A percentile compares a stretch with the other conserved stretches of the same genome.
Evolutionary conservation across 2,888 invertebrate genomes (phyloP).

Genomic region (Lepidochrysops patricia): DNA sequence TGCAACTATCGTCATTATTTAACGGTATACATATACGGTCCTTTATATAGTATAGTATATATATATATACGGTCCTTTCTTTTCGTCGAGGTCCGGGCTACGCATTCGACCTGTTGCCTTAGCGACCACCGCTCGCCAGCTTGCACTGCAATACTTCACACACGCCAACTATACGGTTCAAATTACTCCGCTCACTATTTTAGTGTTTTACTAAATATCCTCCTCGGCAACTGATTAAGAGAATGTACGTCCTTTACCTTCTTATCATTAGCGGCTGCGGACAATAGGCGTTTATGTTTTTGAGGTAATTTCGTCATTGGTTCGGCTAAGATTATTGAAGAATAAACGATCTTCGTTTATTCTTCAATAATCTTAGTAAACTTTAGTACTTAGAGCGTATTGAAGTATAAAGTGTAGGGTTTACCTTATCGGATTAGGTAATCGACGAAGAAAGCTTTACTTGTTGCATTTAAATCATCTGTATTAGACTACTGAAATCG

Average conservation of each 20-base stretch:
- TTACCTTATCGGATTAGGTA: too few species aligned
- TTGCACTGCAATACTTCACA: constrained; percentile 25
- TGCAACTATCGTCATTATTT: constrained; percentile 71
- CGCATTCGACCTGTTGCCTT: constrained; percentile 62
- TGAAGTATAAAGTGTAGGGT: too few species aligned
- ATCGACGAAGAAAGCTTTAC: too few species aligned
- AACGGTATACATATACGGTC: constrained; percentile 63
- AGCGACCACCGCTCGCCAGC: constrained; percentile 45
- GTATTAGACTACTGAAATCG: not conserved
- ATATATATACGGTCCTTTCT: constrained; percentile 68
- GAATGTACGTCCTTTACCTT: constrained; percentile 26
- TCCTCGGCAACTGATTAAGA: constrained; percentile 18
- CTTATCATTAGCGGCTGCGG: constrained; percentile 17
- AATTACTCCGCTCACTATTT: constrained; percentile 28
- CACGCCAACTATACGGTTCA: constrained; percentile 32
- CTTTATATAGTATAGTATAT: too few species aligned
- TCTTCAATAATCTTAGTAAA: too few species aligned
- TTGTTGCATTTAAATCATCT: too few species aligned
- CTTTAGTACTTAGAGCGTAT: too few species aligned
- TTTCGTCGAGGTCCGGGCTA: constrained; percentile 55
- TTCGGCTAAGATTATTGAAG: too few species aligned
- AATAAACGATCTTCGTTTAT: not conserved
- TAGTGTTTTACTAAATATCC: constrained; percentile 15
- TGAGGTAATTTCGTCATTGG: not conserved
- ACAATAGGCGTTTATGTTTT: constrained; percentile 12